Base-by-base conservation (phyloP, 2,797 vertebrate genomes). In the Myotis planiceps region DNA sequence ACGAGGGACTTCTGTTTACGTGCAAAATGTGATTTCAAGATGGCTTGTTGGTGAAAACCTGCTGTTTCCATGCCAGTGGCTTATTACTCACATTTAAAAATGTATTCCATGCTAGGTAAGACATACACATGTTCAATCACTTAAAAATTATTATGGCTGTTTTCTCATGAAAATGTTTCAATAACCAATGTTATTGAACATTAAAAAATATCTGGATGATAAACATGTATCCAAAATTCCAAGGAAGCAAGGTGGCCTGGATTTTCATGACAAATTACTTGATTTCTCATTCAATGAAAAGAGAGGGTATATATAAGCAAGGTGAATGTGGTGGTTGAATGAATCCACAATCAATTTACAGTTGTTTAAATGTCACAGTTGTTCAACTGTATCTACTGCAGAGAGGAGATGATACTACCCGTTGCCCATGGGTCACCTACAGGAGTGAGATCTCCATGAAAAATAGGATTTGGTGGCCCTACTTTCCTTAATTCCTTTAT, bases 11-110 rank as follows among this genome's bases (percentile, higher is more conserved):
- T 96, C 84, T 95, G 84, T 94, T 95, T 76, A 53, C 39, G 25
- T 86, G 88, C 18, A 86, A 96, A 97, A 93, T 83, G 79, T 94
- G 84, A 96, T 85, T 96, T 96, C 93, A 96, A 96, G 87, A 95
- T 92, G 95, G 63, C 13, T 94, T 95, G 96, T 90, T 27, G 32
- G 92, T 94, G 34, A 84, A 97, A 92, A 86, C 58, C 83, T 94
- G 88, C 78, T 76, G 76, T 79, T 95, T 95, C 63, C 82, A 88
- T 80, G 76, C 79, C 80, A 90, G 39, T 65, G 81, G 88, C 34
- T 93, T 79, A 78, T 95, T 82, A 81, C 14, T 96, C 90, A 86
- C 58, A 87, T 81, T 93, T 94, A 42, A 92, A 90, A 92, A 87
- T 71, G 71, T 42, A 68, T 55, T 75, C 27, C 29, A 29, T 42